Evolutionary conservation across 2,113 vertebrate species (phyloP).

Genomic region (Tangachromis dhanisi): DNA sequence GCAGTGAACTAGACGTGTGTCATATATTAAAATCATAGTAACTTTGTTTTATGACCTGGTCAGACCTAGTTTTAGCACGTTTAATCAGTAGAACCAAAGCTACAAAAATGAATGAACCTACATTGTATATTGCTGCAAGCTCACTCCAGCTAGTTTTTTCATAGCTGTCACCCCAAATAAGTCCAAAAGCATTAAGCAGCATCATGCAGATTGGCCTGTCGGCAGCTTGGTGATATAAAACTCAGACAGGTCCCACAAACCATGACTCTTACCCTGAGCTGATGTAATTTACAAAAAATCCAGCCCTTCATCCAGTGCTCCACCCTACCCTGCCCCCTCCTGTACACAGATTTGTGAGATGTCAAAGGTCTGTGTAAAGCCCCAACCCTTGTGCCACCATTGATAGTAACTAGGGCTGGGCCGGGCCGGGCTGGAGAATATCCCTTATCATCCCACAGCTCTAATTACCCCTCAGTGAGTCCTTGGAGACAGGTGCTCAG

Average conservation of each 20-base stretch:
- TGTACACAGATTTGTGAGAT: conserved; percentile 16
- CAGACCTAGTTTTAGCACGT: background rate
- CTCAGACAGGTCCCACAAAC: background rate
- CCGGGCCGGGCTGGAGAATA: conserved; percentile 10
- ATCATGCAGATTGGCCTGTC: background rate
- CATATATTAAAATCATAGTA: background rate
- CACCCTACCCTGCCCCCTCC: background rate
- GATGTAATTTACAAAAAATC: conserved; percentile 42
- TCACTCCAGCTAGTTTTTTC: background rate
- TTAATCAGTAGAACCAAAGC: background rate
- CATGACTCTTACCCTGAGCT: conserved; percentile 9
- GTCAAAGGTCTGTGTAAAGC: conserved; percentile 51
- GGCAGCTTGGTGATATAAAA: background rate
- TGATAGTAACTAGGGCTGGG: conserved; percentile 23
- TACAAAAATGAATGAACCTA: background rate
- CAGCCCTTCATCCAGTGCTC: conserved; percentile 10
- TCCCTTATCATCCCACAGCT: conserved; percentile 54
- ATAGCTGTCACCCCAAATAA: background rate
- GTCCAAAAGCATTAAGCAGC: background rate
- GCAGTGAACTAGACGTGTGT: background rate
- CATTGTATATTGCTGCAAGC: background rate
- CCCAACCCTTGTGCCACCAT: conserved; percentile 33
- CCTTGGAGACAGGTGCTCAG: conserved; percentile 63
- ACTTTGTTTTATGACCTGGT: background rate
- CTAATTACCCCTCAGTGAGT: conserved; percentile 63